A percentile compares a stretch with the other conserved stretches of the same genome.
phyloP scores from a whole-genome alignment of 2,113 vertebrate genomes.

The Salvelinus namaycush region DNA sequence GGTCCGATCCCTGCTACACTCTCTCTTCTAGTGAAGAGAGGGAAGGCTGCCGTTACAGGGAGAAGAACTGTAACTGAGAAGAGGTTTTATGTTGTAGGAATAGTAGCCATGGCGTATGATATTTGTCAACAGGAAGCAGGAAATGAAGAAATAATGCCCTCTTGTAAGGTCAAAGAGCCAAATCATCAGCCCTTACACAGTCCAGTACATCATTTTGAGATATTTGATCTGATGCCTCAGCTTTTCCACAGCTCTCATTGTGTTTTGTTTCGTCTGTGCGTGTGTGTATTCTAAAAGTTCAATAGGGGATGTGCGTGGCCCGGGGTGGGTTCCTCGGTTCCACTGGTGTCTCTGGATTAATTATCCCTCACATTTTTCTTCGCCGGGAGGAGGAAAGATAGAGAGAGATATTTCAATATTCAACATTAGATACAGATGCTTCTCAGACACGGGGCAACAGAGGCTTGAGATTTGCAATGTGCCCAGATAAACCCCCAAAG shows the following conservation, averaged over 20 bases:
- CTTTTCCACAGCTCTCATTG: constrained; percentile 2
- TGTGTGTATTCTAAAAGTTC: constrained; percentile 28
- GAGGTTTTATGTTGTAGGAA: too few species aligned
- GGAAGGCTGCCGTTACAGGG: too few species aligned
- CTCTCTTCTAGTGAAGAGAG: too few species aligned
- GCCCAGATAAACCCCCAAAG: background rate
- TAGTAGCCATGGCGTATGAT: too few species aligned
- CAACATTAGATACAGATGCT: constrained; percentile 36
- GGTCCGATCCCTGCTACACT: too few species aligned
- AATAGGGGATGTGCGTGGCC: constrained; percentile 43
- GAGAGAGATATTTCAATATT: constrained; percentile 25
- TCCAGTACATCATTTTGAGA: background rate
- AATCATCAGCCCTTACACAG: background rate
- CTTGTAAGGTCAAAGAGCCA: constrained; percentile 1
- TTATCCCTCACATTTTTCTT: constrained; percentile 52
- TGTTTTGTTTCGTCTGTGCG: constrained; percentile 7
- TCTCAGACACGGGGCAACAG: constrained; percentile 18
- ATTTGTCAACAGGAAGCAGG: background rate
- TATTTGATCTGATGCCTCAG: background rate
- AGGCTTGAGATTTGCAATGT: constrained; percentile 17
- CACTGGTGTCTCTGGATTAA: constrained; percentile 61
- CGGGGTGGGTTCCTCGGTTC: constrained; percentile 44
- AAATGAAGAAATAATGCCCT: background rate
- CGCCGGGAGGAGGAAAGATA: constrained; percentile 39
- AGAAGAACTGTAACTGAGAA: background rate